Base-by-base conservation (phyloP, 2,113 vertebrate genomes). In the Phaetusa simplex region DNA sequence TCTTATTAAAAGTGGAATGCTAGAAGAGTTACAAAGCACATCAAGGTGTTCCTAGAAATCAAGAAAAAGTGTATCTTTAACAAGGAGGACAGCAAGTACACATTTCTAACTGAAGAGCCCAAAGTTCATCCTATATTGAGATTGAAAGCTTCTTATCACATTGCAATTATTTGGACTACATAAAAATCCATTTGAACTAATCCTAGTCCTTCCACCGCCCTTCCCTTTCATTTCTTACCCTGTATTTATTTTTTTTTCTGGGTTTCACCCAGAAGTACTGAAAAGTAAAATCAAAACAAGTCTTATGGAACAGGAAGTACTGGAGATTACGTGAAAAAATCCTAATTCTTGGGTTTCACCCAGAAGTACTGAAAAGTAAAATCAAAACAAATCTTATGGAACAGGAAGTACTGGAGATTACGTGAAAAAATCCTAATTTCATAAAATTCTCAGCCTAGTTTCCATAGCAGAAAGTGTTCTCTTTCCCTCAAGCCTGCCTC, bases 101-200 rank as follows among this genome's bases (percentile, higher is more conserved):
- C 4, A 14, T n/a, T 83, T 74, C 42, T 29, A 49, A 38, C 14
- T 78, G 23, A 45, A 26, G 20, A 80, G 21, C 24, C 32, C 40
- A 11, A 3, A 32, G 3, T 5, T 47, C 23, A 52, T n/a, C 58
- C 23, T 34, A 0, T 29, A 12, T 32, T 69, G 26, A 26, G 14
- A 66, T 0, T 34, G 8, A 43, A 5, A 53, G 21, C 11, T 34
- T 38, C 30, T 74, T 7, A 52, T 5, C 52, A 86, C 26, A 83
- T 8, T 32, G 42, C 12, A 53, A 12, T 30, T 67, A 59, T 36
- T 64, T 67, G 19, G 21, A 55, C 7, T 29, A 8, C 2, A 27
- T 9, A 45, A 80, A 83, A 94, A 40, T 36, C 23, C 30, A 58
- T 4, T n/a, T 50, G 15, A 81, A 45, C 8, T 34, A 34, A 59